These are phyloP conservation scores for Pseudobourletiella spinata DNA, from an alignment of 1,140 invertebrate species.

Conservation along the genomic window DNA sequence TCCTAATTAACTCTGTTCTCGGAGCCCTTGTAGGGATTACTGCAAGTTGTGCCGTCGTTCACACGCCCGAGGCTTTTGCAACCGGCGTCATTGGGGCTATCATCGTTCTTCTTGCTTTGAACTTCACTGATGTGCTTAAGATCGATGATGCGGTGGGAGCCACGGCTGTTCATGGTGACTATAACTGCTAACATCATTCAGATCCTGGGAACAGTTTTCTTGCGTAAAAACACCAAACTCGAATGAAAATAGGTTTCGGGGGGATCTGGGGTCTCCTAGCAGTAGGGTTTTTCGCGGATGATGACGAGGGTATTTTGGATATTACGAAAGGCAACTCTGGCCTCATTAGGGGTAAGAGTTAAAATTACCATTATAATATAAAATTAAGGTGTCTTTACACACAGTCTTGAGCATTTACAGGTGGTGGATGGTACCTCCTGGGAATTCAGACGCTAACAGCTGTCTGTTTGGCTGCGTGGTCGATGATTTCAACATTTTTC, in stretches of 20 bases:
- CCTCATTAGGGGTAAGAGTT: conserved; percentile 58
- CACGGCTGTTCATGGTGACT: conserved; percentile 67
- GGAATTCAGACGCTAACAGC: conserved; percentile 65
- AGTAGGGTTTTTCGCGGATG: conserved; percentile 78
- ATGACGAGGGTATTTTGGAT: conserved; percentile 59
- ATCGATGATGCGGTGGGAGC: conserved; percentile 89
- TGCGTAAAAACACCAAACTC: background rate
- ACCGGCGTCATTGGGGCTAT: conserved; percentile 69
- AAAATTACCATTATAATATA: background rate
- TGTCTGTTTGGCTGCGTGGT: conserved; percentile 62
- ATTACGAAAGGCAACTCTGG: conserved; percentile 67
- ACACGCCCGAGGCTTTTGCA: conserved; percentile 72
- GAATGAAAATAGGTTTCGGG: conserved; percentile 40
- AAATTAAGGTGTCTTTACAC: background rate
- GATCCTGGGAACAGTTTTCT: background rate
- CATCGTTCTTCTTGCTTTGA: conserved; percentile 58
- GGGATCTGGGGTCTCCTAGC: conserved; percentile 66
- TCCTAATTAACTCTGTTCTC: conserved; percentile 16
- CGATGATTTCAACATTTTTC: conserved; percentile 54
- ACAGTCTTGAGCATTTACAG: conserved; percentile 42
- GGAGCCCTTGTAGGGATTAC: conserved; percentile 24
- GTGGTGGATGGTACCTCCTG: conserved; percentile 75
- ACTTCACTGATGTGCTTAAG: conserved; percentile 60
- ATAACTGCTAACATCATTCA: too few species aligned
- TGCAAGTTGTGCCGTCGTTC: conserved; percentile 81